Percentiles rank a stretch among this genome's conserved stretches.
phyloP scores from a whole-genome alignment of 35 echinoderm and acorn worm genomes.

The Heliocidaris tuberculata region DNA sequence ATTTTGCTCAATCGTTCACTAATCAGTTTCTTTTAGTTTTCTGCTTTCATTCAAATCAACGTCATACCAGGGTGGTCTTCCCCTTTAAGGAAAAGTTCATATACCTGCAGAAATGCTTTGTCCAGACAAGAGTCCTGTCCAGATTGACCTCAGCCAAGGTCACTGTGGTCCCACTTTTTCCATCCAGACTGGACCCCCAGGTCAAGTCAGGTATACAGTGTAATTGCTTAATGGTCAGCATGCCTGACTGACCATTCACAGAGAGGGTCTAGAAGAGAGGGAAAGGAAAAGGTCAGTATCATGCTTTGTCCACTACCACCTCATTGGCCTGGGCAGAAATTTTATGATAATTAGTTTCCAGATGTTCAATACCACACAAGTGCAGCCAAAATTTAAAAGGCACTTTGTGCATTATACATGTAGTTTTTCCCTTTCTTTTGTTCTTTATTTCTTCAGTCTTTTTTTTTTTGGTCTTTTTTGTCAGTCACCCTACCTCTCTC shows the following conservation, averaged over 20 bases:
- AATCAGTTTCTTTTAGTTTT: too few species aligned
- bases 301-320: neutral
- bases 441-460: too few species aligned
- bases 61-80: too few species aligned
- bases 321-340: neutral
- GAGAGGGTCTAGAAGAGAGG: neutral
- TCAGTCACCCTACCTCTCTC: too few species aligned
- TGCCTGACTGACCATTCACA: neutral
- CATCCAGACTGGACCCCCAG: neutral
- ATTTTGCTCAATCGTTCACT: too few species aligned
- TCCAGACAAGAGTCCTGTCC: neutral
- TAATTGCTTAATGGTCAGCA: slow-evolving; percentile 6
- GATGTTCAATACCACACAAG: neutral
- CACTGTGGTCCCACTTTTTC: too few species aligned
- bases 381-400: neutral
- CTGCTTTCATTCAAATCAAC: too few species aligned
- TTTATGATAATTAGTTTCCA: neutral
- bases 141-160: neutral
- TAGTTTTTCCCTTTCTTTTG: too few species aligned
- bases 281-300: neutral
- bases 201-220: neutral
- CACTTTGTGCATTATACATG: too few species aligned
- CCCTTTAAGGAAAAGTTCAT: neutral
- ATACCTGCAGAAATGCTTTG: neutral
- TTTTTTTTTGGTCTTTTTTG: too few species aligned